Evolutionary conservation across 1,140 invertebrate genomes (phyloP).

Genomic region (Drosophila nasuta): DNA sequence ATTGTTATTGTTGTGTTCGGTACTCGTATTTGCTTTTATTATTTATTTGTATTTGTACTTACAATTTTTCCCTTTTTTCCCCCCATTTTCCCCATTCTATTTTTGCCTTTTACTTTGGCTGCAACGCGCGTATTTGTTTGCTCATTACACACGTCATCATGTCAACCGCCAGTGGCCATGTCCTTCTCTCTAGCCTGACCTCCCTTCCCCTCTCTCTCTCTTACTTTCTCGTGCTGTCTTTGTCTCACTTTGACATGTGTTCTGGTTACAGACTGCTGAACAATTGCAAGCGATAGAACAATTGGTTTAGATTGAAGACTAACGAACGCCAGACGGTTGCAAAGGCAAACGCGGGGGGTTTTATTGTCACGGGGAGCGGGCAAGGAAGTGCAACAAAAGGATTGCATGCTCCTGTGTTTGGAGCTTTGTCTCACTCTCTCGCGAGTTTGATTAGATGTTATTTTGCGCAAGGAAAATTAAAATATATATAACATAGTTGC

Average conservation of each 20-base stretch:
- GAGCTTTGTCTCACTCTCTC: neutral
- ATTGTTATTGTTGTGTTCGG: conserved; percentile 50
- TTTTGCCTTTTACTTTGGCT: conserved; percentile 23
- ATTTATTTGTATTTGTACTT: conserved; percentile 58
- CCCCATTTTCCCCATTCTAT: neutral
- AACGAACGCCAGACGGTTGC: conserved; percentile 24
- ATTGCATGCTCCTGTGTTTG: conserved; percentile 17
- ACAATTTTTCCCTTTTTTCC: neutral
- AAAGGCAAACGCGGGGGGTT: neutral
- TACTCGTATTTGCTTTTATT: conserved; percentile 61
- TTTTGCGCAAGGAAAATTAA: conserved; percentile 19
- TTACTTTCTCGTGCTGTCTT: neutral
- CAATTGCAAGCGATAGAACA: conserved; percentile 49
- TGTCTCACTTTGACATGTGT: conserved; percentile 34
- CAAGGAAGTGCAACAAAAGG: conserved; percentile 21
- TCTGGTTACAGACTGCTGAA: conserved; percentile 31
- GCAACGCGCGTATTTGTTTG: conserved; percentile 59
- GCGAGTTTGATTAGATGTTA: conserved; percentile 29
- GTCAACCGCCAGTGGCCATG: conserved; percentile 64
- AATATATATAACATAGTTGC: conserved; percentile 2
- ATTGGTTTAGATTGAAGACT: conserved; percentile 54
- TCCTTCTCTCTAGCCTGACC: conserved; percentile 15
- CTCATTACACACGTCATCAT: conserved; percentile 73
- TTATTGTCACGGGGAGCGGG: too few relatives aligned
- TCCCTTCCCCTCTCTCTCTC: neutral